Evolutionary conservation across 2,888 invertebrate species (phyloP), one percentile per base, ranked within the genome.

Genomic region (Drosophila hawaiiensis): DNA sequence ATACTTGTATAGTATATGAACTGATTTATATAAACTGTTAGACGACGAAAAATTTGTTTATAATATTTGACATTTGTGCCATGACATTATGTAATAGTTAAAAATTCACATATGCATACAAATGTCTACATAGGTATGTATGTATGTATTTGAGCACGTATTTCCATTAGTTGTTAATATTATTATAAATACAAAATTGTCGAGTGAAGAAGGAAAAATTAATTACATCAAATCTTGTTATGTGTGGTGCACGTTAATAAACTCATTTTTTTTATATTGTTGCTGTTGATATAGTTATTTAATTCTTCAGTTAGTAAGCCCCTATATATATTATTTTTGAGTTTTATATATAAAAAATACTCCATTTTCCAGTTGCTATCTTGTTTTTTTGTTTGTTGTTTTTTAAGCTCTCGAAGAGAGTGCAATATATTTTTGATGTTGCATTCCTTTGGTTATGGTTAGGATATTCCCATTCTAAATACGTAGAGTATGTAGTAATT

Each of bases 281-380:
- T 39, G 2, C 12, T 33, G 12, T 43, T 19, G n/a, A 39, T 49
- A n/a, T 53, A 43, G 39, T 33, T 69, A 28, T 43, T 52, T 39
- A 12, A 62, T 53, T 33, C 37, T 39, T 39, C 29, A 35, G 37
- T 39, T 41, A 66, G 62, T 39, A 43, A 55, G 25, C 16, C 35
- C 52, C 56, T 49, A 29, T 47, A 22, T 47, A 22, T 67, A 22
- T 67, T 65, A 78, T 59, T 64, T 58, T 50, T 69, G n/a, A 37
- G 59, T 53, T 68, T 70, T 62, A 58, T 64, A 61, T 89, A 83
- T 76, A 84, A 90, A 90, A 88, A 90, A 84, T 90, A 90, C 69
- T 65, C 71, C 37, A 29, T 67, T 58, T 50, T 56, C 65, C 64
- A 64, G 53, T 54, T 54, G 53, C 37, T 59, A 60, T 28, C 9